Evolutionary conservation across 2,113 vertebrate species (phyloP).

Genomic region (Atherinomorus stipes): DNA sequence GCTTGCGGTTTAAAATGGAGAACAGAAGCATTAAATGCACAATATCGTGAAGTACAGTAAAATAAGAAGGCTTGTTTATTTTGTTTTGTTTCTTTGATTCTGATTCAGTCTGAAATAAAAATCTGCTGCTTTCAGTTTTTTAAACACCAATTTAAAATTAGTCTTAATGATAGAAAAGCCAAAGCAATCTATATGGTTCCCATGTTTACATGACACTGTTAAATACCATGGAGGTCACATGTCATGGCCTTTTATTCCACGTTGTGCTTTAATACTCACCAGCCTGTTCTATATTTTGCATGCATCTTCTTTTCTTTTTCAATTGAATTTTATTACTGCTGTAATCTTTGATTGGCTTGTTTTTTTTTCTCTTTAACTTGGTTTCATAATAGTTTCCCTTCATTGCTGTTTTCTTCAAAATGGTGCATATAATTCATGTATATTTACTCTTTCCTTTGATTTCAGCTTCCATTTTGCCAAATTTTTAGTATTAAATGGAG

Average conservation of each 20-base stretch:
- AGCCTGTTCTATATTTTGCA: constrained; percentile 74
- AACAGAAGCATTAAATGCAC: constrained; percentile 36
- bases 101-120: constrained; percentile 1
- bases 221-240: constrained; percentile 83
- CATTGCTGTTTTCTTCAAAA: constrained; percentile 65
- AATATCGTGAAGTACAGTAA: constrained; percentile 7
- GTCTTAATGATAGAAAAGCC: constrained; percentile 49
- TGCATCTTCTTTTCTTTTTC: constrained; percentile 48
- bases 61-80: constrained; percentile 7
- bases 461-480: constrained; percentile 74
- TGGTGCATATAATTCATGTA: constrained; percentile 67
- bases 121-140: constrained; percentile 3
- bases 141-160: constrained; percentile 7
- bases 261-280: constrained; percentile 76
- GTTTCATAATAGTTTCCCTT: constrained; percentile 50
- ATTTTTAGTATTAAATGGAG: constrained; percentile 72
- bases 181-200: constrained; percentile 70
- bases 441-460: constrained; percentile 70
- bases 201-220: constrained; percentile 64
- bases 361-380: constrained; percentile 48
- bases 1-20: constrained; percentile 35
- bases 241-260: constrained; percentile 67
- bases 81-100: neutral
- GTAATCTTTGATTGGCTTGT: constrained; percentile 61
- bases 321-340: constrained; percentile 46